Conservation (phyloP, 2,113 vertebrate species). For the Lagopus leucura region DNA sequence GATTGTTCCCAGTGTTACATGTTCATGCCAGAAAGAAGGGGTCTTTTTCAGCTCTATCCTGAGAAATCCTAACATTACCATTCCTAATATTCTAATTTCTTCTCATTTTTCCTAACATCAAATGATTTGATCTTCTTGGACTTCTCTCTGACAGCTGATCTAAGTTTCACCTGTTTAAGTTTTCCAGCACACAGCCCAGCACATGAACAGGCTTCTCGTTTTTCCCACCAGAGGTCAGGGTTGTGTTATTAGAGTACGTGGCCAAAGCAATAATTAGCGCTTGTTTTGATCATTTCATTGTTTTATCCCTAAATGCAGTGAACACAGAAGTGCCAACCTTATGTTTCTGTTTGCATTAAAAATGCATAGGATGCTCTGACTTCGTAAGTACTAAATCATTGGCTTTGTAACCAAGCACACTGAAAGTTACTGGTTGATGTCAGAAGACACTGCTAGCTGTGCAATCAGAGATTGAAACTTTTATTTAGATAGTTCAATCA, state of each 20-base stretch:
- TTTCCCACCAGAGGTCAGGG: constrained; percentile 78
- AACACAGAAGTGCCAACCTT: background rate
- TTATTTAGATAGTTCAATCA: background rate
- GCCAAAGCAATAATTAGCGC: constrained; percentile 21
- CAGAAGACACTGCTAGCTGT: background rate
- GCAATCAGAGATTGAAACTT: background rate
- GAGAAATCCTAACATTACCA: background rate
- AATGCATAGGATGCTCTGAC: background rate
- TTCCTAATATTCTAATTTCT: background rate
- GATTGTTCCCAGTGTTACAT: background rate
- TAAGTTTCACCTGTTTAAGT: background rate
- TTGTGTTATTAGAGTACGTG: constrained; percentile 53
- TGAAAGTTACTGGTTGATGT: background rate
- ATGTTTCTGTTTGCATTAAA: background rate
- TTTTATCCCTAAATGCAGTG: background rate
- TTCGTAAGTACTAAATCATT: background rate
- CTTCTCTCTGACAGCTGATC: background rate
- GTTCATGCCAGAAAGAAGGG: background rate
- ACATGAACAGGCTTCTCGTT: constrained; percentile 49
- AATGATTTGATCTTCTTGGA: background rate
- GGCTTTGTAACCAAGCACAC: background rate
- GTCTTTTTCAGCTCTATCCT: background rate
- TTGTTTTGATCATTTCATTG: background rate
- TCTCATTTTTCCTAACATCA: background rate
- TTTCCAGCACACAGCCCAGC: background rate